Percentiles rank a stretch among this genome's conserved stretches.
Evolutionary conservation across 2,797 vertebrate species (phyloP).

Genomic region (Melanogrammus aeglefinus): DNA sequence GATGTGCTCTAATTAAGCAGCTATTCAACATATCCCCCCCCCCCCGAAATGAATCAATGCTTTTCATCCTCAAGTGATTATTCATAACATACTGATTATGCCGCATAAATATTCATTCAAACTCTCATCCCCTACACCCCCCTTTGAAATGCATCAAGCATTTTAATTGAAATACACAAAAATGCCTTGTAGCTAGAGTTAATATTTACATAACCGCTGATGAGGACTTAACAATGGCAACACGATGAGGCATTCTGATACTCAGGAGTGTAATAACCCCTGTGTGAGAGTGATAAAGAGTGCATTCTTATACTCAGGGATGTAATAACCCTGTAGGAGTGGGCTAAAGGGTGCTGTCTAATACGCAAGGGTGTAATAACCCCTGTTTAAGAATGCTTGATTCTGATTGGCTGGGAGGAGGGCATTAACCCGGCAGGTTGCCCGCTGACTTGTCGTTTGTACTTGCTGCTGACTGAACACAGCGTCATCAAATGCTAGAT

Average conservation of each 20-base stretch:
- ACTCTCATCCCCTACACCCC: neutral
- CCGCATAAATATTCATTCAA: conserved; percentile 24
- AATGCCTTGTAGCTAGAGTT: neutral
- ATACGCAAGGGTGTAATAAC: too few species aligned
- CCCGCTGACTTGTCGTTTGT: too few species aligned
- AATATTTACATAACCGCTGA: conserved; percentile 1
- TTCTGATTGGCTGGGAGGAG: too few species aligned
- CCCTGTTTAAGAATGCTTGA: too few species aligned
- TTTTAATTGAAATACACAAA: conserved; percentile 3
- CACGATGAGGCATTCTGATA: neutral
- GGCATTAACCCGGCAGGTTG: too few species aligned
- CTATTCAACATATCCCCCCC: conserved; percentile 21
- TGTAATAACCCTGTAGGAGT: too few species aligned
- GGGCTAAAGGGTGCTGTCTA: too few species aligned
- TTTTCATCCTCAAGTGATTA: conserved; percentile 34
- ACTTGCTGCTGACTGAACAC: too few species aligned
- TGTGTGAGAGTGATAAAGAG: too few species aligned
- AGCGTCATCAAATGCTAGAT: too few species aligned
- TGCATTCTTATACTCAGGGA: too few species aligned
- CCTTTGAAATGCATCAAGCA: neutral
- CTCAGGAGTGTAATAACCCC: neutral
- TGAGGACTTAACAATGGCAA: neutral
- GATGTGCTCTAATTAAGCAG: conserved; percentile 52
- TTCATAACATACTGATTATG: conserved; percentile 28
- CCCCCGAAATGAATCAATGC: conserved; percentile 39